These are phyloP conservation scores for Bucco capensis DNA, from an alignment of 2,113 vertebrate species.

Conservation along the genomic window DNA sequence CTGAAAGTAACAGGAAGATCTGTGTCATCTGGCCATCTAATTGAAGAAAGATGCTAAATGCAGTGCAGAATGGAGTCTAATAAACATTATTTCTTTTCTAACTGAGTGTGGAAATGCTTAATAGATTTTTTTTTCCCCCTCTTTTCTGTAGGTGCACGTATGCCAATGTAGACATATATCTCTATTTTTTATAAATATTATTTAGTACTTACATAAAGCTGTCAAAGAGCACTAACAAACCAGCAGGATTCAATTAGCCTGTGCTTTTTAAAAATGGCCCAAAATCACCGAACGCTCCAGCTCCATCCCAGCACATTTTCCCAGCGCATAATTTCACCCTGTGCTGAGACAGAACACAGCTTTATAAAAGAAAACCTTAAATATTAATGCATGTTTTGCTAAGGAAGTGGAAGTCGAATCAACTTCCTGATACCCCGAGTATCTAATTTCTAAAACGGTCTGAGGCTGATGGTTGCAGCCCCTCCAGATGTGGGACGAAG, in stretches of 20 bases:
- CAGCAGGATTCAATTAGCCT: conserved; percentile 65
- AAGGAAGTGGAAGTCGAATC: conserved; percentile 90
- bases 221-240: conserved; percentile 49
- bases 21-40: conserved; percentile 48
- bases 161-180: not conserved
- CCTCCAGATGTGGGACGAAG: conserved; percentile 80
- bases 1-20: conserved; percentile 58
- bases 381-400: conserved; percentile 84
- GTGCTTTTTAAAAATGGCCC: conserved; percentile 32
- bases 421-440: conserved; percentile 87
- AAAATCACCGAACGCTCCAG: conserved; percentile 51
- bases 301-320: conserved; percentile 57
- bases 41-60: conserved; percentile 65
- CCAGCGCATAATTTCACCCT: conserved; percentile 70
- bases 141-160: conserved; percentile 32
- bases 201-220: conserved; percentile 61
- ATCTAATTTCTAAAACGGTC: conserved; percentile 83
- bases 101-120: conserved; percentile 55
- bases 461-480: conserved; percentile 73
- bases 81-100: conserved; percentile 44
- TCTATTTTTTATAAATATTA: conserved; percentile 51
- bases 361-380: conserved; percentile 79
- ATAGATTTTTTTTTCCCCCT: conserved; percentile 18
- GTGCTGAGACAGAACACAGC: conserved; percentile 67
- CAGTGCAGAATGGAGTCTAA: not conserved